Base-by-base conservation (phyloP, 2,113 vertebrate species). In the Myiopsitta monachus region DNA sequence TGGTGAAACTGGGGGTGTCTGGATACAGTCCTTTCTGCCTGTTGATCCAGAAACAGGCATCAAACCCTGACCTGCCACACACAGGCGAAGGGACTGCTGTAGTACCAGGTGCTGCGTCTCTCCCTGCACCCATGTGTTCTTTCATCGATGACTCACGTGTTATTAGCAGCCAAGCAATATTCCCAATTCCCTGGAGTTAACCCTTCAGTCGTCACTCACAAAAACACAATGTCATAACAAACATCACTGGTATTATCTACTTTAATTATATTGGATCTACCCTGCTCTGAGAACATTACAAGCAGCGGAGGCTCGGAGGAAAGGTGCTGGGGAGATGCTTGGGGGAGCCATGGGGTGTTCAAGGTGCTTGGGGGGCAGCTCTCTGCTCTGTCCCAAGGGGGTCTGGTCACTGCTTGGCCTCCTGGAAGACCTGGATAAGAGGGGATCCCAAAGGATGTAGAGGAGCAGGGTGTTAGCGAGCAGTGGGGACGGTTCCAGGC, bases 161-260 rank as follows among this genome's bases (percentile, higher is more conserved):
- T 90, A 93, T 96, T 93, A 96, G 76, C 93, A 95, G 94, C 91
- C 96, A 57, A 69, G 93, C 82, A 44, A 93, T 94, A 96, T 88
- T 93, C 95, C 94, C 95, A 96, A 92, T 95, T 96, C 95, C 95
- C 96, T 47, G 85, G 90, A 83, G 90, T 97, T 96, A 97, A 97
- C 95, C 96, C 95, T 96, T 96, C 88, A 41, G 83, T 96, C 76
- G 3, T 90, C 94, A 88, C 88, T 95, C 95, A 33, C 85, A 41
- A 90, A 93, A 83, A 76, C 92, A 83, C 44, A 1, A 15, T 96
- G 93, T 96, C 96, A 97, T 16, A 96, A 96, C 96, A 96, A 94
- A 95, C 92, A 95, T 93, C 85, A 74, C 31, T 1, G 27, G 38
- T 27, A 90, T 93, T 90, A 93, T 92, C 87, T 86, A 6, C 85